Base-by-base conservation (phyloP, 2,888 invertebrate genomes). In the Omphaloscelis lunosa region DNA sequence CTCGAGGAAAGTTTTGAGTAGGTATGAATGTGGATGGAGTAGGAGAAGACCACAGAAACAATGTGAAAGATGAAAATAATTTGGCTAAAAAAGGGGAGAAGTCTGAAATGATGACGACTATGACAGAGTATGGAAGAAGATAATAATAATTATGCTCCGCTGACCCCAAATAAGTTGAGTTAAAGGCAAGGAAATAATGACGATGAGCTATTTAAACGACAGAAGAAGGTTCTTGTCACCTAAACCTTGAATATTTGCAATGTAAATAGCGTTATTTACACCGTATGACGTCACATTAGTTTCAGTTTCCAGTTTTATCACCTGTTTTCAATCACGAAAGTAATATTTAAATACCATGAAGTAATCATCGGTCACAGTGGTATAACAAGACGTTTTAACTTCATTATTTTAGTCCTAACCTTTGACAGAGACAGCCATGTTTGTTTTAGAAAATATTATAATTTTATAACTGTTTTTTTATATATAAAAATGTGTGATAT, bases 261-360 rank as follows among this genome's bases (percentile, higher is more conserved):
- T 56, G n/a, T 71, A 58, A 83, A 62, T 61, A 61, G 9, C 41
- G 12, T 29, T 51, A 53, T 68, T 62, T 34, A 51, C 70, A 62
- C 23, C 15, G 1, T 23, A 3, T 75, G 74, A 83, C 83, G 83
- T 82, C 72, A 83, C 29, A 41, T 5, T 17, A 63, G 23, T 12
- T n/a, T n/a, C n/a, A n/a, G n/a, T n/a, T n/a, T n/a, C 34, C 23
- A 56, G 8, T 62, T 83, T 84, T 83, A 84, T 84, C 83, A 83
- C 72, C 56, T 27, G n/a, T 74, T 76, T 80, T 81, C 74, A 88
- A 89, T 88, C 85, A 82, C 12, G 66, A 45, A 80, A 72, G 62
- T 62, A 62, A 61, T 68, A 67, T 72, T 61, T 79, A 79, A 88
- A 71, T 79, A 48, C 66, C 88, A 72, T 83, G 89, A 89, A 87